Base-by-base conservation (phyloP, 2,888 invertebrate species). In the Cylloceria caligata region DNA sequence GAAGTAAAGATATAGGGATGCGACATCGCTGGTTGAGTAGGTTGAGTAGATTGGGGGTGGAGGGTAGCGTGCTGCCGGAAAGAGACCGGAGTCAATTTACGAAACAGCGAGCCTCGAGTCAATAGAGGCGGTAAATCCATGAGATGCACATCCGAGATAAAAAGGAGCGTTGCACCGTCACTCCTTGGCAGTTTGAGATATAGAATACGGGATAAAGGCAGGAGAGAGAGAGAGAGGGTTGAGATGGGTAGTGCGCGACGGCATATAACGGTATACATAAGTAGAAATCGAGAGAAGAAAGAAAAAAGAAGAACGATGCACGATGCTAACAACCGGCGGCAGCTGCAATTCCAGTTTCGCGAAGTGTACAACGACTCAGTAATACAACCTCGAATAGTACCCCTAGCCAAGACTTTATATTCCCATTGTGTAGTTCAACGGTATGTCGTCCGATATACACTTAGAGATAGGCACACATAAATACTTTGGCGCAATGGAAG, bases 41-140 rank as follows among this genome's bases (percentile, higher is more conserved):
- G 13, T 21, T 27, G 42, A 64, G 65, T 21, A 13, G 55, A 16
- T n/a, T 1, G 57, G 30, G 45, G 42, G n/a, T 4, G 19, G 13
- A 49, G 24, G 30, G 52, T 24, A 52, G 64, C 55, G 60, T 62
- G 21, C 13, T 69, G 34, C 49, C 45, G 62, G 67, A 81, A 81
- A 83, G 78, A 67, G 64, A 60, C 65, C 67, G 34, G 67, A 84
- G 84, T 81, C 83, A 84, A 84, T 84, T 84, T 84, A 76, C 80
- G 80, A 84, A 73, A 84, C 82, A 68, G 77, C 80, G 74, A 80
- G 74, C 52, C 76, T 75, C 78, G 76, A 83, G 83, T 81, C 83
- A 84, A 84, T 84, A 81, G 83, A 76, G 76, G 71, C 73, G 65
- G 75, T 83, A 83, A 83, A 84, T 83, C 73, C 73, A 60, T 77